phyloP scores from a whole-genome alignment of 2,888 invertebrate genomes.

The Bedellia somnulentella region DNA sequence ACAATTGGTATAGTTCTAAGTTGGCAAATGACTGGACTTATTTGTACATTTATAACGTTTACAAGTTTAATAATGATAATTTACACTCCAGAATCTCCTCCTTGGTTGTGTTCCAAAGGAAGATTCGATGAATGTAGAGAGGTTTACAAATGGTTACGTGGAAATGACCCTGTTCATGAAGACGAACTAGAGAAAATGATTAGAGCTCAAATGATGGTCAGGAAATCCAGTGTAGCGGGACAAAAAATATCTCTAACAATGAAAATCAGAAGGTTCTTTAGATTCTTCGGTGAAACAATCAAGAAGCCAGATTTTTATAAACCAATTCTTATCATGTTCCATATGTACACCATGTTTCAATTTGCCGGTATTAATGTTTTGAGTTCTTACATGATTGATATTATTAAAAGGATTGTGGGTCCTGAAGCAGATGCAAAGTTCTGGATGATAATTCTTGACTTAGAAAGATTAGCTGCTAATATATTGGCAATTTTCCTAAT shows the following conservation, averaged over 20 bases:
- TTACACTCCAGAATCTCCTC: constrained; percentile 66
- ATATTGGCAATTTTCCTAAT: constrained; percentile 63
- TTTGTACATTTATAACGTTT: constrained; percentile 53
- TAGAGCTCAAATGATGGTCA: constrained; percentile 29
- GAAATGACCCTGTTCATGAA: constrained; percentile 30
- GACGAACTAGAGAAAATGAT: constrained; percentile 51
- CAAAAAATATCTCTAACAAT: constrained; percentile 18
- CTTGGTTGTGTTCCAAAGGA: constrained; percentile 66
- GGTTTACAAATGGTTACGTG: constrained; percentile 61
- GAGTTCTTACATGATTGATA: constrained; percentile 68
- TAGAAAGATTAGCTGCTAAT: constrained; percentile 64
- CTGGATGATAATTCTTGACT: constrained; percentile 66
- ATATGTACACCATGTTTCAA: constrained; percentile 67
- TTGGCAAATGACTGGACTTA: constrained; percentile 60
- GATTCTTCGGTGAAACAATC: constrained; percentile 24
- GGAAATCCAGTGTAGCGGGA: constrained; percentile 29
- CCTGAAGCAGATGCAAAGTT: constrained; percentile 60
- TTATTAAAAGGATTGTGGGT: constrained; percentile 62
- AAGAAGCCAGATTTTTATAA: constrained; percentile 59
- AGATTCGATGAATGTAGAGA: constrained; percentile 55
- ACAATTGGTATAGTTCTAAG: constrained; percentile 60
- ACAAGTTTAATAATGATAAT: constrained; percentile 51
- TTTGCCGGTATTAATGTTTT: constrained; percentile 72
- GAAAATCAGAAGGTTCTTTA: constrained; percentile 19
- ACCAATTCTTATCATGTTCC: constrained; percentile 62